These are phyloP conservation scores for Diaperis boleti DNA, from an alignment of 2,888 invertebrate genomes.

Conservation along the genomic window DNA sequence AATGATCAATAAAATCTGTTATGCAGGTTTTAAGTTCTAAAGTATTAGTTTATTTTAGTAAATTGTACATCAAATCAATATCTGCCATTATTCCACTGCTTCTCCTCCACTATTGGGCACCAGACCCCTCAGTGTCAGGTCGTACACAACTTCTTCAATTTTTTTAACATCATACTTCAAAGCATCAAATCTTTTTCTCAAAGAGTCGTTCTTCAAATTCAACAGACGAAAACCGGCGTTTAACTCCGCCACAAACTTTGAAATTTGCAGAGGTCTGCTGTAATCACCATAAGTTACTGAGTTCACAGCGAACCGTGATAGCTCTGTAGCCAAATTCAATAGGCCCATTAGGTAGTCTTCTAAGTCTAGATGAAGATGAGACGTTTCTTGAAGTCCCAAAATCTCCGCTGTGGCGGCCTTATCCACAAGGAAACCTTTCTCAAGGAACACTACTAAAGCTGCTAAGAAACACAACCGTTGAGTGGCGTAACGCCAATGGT, in stretches of 20 bases:
- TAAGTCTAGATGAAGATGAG: conserved; percentile 90
- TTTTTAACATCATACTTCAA: conserved; percentile 94
- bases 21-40: conserved; percentile 60
- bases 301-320: conserved; percentile 87
- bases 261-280: conserved; percentile 83
- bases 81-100: conserved; percentile 21
- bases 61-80: conserved; percentile 24
- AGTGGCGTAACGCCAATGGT: conserved; percentile 87
- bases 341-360: conserved; percentile 92
- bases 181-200: conserved; percentile 88
- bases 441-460: conserved; percentile 84
- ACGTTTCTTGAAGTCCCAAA: conserved; percentile 80
- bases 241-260: conserved; percentile 86
- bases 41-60: conserved; percentile 34
- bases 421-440: conserved; percentile 79
- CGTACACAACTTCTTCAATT: conserved; percentile 92
- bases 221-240: conserved; percentile 91
- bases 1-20: conserved; percentile 65
- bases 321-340: conserved; percentile 84
- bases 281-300: conserved; percentile 89
- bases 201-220: conserved; percentile 90
- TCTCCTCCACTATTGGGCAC: conserved; percentile 62
- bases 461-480: conserved; percentile 85
- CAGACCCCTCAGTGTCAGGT: conserved; percentile 85
- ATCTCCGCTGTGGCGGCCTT: conserved; percentile 82